These are phyloP conservation scores for Ramazzottius varieornatus DNA, from an alignment of 2,888 invertebrate species.

Conservation along the genomic window DNA sequence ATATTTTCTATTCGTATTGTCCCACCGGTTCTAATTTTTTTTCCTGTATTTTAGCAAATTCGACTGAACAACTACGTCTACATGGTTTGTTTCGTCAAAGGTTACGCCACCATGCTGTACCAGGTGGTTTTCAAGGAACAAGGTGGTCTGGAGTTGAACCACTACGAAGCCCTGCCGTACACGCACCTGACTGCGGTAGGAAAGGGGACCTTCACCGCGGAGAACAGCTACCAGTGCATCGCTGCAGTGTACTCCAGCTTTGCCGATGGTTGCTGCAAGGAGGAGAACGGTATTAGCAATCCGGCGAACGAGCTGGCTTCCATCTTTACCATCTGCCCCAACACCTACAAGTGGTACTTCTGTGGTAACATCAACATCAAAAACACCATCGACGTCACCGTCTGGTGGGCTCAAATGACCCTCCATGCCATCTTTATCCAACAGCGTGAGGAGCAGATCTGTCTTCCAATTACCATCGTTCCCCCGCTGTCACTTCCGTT, in stretches of 20 bases:
- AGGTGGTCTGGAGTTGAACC: not conserved
- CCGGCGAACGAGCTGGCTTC: not conserved
- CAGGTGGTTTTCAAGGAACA: not conserved
- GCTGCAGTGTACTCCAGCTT: not conserved
- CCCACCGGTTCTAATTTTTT: not conserved
- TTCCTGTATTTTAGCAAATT: not conserved
- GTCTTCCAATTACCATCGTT: not conserved
- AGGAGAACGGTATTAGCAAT: not conserved
- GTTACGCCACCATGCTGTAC: not conserved
- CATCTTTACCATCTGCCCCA: not conserved
- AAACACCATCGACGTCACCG: not conserved
- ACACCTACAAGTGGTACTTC: constrained; percentile 3
- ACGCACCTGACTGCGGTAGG: not conserved
- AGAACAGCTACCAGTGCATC: not conserved
- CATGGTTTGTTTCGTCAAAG: not conserved
- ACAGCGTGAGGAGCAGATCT: not conserved
- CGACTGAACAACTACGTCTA: constrained; percentile 3
- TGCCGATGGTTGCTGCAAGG: not conserved
- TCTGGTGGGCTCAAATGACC: not conserved
- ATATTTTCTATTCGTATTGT: not conserved
- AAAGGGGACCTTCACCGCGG: not conserved
- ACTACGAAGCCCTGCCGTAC: not conserved
- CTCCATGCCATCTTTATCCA: not conserved
- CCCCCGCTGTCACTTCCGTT: no score
- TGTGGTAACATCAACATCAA: not conserved